Percentiles rank a stretch among this genome's conserved stretches.
Evolutionary conservation across 2,888 invertebrate genomes (phyloP).

Genomic region (Diogma glabrata): DNA sequence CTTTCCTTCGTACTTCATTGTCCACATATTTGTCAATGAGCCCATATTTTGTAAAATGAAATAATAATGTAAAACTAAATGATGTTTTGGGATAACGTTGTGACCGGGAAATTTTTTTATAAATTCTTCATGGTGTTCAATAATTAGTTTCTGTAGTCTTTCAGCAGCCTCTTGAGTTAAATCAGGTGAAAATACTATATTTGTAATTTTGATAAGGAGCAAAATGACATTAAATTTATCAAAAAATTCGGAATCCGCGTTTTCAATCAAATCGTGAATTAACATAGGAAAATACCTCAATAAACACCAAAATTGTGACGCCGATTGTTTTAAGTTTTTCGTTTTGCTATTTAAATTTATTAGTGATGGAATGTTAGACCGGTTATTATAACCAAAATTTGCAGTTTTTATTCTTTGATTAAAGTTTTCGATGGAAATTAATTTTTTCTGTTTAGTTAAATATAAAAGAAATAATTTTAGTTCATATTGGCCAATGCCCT

Average conservation of each 20-base stretch:
- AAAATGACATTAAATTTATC: not conserved
- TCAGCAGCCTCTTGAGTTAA: not conserved
- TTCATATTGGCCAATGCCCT: constrained; percentile 1
- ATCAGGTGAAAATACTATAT: not conserved
- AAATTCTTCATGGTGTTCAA: not conserved
- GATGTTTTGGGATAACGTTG: not conserved
- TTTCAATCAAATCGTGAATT: not conserved
- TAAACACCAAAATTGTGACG: not conserved
- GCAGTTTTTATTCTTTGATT: not conserved
- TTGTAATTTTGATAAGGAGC: not conserved
- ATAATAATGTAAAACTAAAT: not conserved
- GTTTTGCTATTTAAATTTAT: not conserved
- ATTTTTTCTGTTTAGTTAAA: not conserved
- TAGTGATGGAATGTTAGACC: not conserved
- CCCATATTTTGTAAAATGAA: not conserved
- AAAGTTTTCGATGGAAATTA: not conserved
- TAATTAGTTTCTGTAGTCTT: not conserved
- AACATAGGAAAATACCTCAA: not conserved
- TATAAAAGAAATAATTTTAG: not conserved
- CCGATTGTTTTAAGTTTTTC: not conserved
- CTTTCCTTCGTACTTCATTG: not conserved
- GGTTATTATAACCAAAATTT: not conserved
- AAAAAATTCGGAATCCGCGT: not conserved
- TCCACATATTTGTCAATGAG: not conserved
- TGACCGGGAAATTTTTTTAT: not conserved